Evolutionary conservation across 2,113 vertebrate genomes (phyloP), one percentile per base, ranked within the genome.

Genomic region (Aspiorhynchus laticeps): DNA sequence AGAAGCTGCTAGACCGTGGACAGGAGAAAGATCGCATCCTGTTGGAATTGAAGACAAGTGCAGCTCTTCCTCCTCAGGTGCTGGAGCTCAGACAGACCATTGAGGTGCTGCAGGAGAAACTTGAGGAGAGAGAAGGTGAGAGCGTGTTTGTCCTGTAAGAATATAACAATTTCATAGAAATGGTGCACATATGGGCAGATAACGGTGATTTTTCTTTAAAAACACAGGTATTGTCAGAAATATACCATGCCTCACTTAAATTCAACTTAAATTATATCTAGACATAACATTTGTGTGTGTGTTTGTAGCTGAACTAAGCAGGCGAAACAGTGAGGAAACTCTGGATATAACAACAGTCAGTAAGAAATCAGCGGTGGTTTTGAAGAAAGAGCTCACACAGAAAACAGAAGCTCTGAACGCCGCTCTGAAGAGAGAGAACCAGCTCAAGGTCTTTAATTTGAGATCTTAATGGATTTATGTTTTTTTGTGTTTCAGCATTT

Each of bases 71-170:
- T 0, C 93, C 93, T 76, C 93, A 92, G 21, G 89, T 95, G 69
- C 41, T 95, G 77, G 94, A 95, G 89, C 92, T 95, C 38, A 93
- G 91, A 88, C 94, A 95, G 82, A 95, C 94, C 26, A 94, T 96
- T 65, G 90, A 93, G 56, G 92, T 96, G 80, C 93, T 96, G 85
- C 94, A 95, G 86, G 93, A 95, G 81, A 93, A 90, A 85, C 85
- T 96, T 88, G 90, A 93, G 0, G 91, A 95, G 85, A 93, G 87
- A 36, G 94, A 95, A 90, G 93, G 95, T 96, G 84, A 91, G 90
- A 15, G 9, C 5, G 28, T 17, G 59, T 61, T 56, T 83, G 31
- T 80, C 7, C n/a, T 21, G 7, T 2, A 82, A n/a, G 14, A 65
- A 80, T 59, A 33, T 5, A 38, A n/a, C 19, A 14, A 6, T 14